Base-by-base conservation (phyloP, 2,113 vertebrate species). In the Hydropotes inermis region DNA sequence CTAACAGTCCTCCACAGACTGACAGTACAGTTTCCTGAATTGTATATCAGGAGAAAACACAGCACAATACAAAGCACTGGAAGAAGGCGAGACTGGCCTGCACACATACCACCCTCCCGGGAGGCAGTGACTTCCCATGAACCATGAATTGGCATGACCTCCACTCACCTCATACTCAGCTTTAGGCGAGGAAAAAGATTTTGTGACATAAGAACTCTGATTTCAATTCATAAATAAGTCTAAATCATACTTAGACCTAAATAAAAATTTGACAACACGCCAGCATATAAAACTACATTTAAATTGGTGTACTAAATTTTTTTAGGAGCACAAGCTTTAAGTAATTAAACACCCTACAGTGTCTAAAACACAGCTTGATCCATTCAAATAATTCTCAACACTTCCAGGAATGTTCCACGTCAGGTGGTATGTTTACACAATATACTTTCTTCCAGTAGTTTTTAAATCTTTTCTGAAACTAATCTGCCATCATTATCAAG, bases 381-480 rank as follows among this genome's bases (percentile, higher is more conserved):
- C 25, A 91, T 89, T 96, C 61, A 84, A 94, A 47, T 90, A 97
- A 97, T 67, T 92, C 60, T 95, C 43, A 92, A 36, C 21, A 39
- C 58, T 95, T 11, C 88, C 60, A 97, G 76, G 95, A 93, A 90
- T n/a, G 89, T 17, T 58, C 45, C 57, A 92, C 45, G 28, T 50
- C 45, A 91, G 9, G 21, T 89, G 57, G n/a, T n/a, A n/a, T 82
- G 58, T 92, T 98, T 89, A 83, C 39, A 82, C 27, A 79, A 83
- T 43, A 55, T 27, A 91, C 47, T 86, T n/a, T 87, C 33, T 87
- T 90, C 78, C 79, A 94, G 30, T 60, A 93, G 91, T 92, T 91
- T 28, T 88, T 87, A 96, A n/a, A 57, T 91, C 33, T 93, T 76
- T 89, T 91, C 93, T 92, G 57, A 97, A 91, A 86, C 25, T 67